phyloP scores from a whole-genome alignment of 2,113 vertebrate species.

The Etia nguti region DNA sequence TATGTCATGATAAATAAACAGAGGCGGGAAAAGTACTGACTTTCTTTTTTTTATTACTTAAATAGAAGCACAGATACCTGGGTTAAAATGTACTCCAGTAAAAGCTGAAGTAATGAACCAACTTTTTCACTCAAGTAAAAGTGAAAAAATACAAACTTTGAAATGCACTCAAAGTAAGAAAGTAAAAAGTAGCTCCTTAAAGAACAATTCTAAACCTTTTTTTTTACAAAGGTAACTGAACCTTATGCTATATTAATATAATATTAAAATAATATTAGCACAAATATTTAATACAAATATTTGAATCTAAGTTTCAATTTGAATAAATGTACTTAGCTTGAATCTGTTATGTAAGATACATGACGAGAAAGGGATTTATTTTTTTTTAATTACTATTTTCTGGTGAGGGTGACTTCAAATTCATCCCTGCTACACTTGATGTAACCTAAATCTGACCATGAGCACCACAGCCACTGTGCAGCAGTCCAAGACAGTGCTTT shows the following conservation, averaged over 20 bases:
- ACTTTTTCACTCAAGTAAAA: background rate
- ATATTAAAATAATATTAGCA: background rate
- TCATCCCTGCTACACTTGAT: too few relatives aligned
- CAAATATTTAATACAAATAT: too few relatives aligned
- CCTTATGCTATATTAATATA: background rate
- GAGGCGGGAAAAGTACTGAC: background rate
- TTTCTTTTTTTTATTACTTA: background rate
- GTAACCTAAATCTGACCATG: too few relatives aligned
- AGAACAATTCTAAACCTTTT: background rate
- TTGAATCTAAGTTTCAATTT: too few relatives aligned
- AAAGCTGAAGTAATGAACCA: background rate
- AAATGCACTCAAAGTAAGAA: background rate
- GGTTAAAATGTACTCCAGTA: background rate
- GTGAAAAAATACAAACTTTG: background rate
- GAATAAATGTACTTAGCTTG: too few relatives aligned
- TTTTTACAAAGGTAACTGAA: background rate
- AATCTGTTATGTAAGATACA: too few relatives aligned
- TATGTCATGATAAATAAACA: background rate
- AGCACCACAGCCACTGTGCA: too few relatives aligned
- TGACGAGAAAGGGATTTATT: too few relatives aligned
- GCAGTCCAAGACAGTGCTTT: too few relatives aligned
- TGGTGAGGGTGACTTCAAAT: too few relatives aligned
- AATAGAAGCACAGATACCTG: background rate
- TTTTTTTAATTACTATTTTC: too few relatives aligned
- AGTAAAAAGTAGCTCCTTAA: background rate